A percentile compares a stretch with the other conserved stretches of the same genome.
Evolutionary conservation across 2,113 vertebrate species (phyloP).

Genomic region (Coptodon rendalli): DNA sequence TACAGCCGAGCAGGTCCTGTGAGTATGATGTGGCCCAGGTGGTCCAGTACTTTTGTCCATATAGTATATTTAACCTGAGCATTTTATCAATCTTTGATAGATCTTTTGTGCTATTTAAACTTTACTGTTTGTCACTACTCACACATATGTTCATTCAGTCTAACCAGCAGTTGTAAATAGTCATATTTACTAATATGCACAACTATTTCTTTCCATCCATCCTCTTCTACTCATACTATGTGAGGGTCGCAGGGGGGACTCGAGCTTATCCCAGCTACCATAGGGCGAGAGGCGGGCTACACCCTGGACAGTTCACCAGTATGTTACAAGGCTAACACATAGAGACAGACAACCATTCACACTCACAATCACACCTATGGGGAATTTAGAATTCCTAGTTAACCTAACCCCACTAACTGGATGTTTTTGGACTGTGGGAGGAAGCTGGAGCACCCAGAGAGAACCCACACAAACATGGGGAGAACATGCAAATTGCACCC

Average conservation of each 20-base stretch:
- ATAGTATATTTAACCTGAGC: not conserved
- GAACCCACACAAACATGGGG: not conserved
- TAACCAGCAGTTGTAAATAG: not conserved
- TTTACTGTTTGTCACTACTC: not conserved
- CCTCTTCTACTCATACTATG: not conserved
- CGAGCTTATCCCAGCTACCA: not conserved
- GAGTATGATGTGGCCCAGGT: not conserved
- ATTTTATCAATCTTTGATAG: not conserved
- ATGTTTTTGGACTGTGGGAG: not conserved
- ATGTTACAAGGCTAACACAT: not conserved
- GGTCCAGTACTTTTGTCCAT: not conserved
- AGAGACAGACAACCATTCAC: not conserved
- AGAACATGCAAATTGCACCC: not conserved
- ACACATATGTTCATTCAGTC: not conserved
- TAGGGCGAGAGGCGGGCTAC: not conserved
- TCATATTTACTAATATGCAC: rapidly evolving
- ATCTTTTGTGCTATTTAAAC: not conserved
- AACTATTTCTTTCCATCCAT: not conserved
- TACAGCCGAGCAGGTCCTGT: not conserved
- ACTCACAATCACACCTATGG: not conserved
- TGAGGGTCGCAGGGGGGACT: not conserved
- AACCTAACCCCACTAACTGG: not conserved
- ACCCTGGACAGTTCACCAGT: not conserved
- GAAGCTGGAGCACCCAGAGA: not conserved
- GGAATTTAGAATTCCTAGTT: not conserved